A percentile compares a stretch with the other conserved stretches of the same genome.
phyloP scores from a whole-genome alignment of 2,113 vertebrate species.

The Plestiodon gilberti region DNA sequence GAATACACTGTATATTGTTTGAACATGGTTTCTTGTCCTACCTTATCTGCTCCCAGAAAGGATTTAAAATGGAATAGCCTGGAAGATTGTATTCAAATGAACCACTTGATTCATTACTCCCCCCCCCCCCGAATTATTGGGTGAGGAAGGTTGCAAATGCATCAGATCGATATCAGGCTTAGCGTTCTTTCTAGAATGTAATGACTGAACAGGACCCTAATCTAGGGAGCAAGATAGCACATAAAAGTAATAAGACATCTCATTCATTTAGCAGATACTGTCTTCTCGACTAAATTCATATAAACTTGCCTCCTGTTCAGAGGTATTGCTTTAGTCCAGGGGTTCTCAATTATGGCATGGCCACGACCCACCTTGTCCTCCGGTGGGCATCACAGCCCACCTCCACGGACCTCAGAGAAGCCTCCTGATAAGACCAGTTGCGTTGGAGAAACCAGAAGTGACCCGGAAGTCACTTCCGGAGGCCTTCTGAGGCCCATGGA shows the following conservation, averaged over 20 bases:
- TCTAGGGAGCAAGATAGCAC: background rate
- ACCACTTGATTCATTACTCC: background rate
- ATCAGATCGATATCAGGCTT: background rate
- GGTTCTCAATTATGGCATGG: too few species aligned
- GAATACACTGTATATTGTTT: background rate
- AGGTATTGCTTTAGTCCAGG: too few species aligned
- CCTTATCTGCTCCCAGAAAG: background rate
- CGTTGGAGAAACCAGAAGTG: too few species aligned
- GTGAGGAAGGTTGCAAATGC: background rate
- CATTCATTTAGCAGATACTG: background rate
- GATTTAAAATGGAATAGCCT: background rate
- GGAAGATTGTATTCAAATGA: background rate
- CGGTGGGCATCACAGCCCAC: too few species aligned
- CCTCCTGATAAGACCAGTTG: too few species aligned
- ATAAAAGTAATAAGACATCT: background rate
- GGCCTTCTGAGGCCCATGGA: too few species aligned
- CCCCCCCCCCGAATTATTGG: background rate
- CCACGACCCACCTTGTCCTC: too few species aligned
- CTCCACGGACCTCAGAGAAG: too few species aligned
- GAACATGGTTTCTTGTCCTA: background rate
- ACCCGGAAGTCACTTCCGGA: too few species aligned
- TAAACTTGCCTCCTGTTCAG: background rate
- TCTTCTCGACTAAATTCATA: background rate
- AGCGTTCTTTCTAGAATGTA: background rate
- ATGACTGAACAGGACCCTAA: background rate